Conservation (phyloP, 2,888 invertebrate species). For the Tyria jacobaeae region DNA sequence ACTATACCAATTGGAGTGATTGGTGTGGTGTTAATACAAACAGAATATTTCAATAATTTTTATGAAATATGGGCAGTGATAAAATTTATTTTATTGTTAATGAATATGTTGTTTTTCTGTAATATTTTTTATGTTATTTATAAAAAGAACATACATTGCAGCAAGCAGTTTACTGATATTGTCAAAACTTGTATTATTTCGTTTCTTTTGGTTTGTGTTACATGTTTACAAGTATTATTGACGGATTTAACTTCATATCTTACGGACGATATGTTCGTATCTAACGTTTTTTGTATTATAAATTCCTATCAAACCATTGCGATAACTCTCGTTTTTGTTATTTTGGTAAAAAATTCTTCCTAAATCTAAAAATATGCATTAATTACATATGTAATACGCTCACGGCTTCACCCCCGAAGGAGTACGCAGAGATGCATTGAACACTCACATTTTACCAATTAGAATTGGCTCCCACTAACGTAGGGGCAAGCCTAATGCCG, state of each 20-base stretch:
- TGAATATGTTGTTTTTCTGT: constrained; percentile 63
- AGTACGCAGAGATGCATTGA: too few species aligned
- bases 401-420: too few species aligned
- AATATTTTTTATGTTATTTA: constrained; percentile 65
- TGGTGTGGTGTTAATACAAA: constrained; percentile 34
- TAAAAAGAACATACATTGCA: constrained; percentile 14
- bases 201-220: constrained; percentile 62
- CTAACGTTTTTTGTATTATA: constrained; percentile 33
- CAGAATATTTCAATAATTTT: constrained; percentile 24
- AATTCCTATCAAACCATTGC: constrained; percentile 51
- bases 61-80: constrained; percentile 55
- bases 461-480: too few species aligned
- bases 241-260: constrained; percentile 56
- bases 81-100: constrained; percentile 60
- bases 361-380: background rate
- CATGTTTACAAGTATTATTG: constrained; percentile 66
- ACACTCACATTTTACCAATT: too few species aligned
- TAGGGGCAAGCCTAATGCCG: too few species aligned
- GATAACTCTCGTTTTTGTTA: constrained; percentile 47
- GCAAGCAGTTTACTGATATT: constrained; percentile 29
- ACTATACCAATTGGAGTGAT: constrained; percentile 60
- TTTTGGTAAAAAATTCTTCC: constrained; percentile 34
- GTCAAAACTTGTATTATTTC: constrained; percentile 53
- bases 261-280: background rate
- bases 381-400: too few species aligned